phyloP scores from a whole-genome alignment of 2,113 vertebrate genomes.

The Melanotaenia duboulayi region DNA sequence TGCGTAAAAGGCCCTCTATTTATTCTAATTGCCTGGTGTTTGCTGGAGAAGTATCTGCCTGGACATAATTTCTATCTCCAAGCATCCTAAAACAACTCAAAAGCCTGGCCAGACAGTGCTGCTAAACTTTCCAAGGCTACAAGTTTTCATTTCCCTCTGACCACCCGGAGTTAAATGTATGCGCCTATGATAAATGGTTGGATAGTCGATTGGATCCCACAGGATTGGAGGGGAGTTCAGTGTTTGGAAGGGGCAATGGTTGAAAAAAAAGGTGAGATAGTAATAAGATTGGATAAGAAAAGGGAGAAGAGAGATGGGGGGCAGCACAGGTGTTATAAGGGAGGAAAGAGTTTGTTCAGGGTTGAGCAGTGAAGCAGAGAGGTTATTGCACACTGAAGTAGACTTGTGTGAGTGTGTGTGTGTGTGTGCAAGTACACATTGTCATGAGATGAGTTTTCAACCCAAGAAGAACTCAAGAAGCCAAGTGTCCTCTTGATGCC shows the following conservation, averaged over 20 bases:
- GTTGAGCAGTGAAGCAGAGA: conserved; percentile 78
- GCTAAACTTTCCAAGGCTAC: neutral
- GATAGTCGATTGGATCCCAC: conserved; percentile 38
- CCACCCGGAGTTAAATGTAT: conserved; percentile 47
- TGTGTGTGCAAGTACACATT: conserved; percentile 26
- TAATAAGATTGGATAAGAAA: conserved; percentile 75
- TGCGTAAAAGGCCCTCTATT: no score
- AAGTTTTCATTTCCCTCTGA: conserved; percentile 41
- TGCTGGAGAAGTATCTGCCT: neutral
- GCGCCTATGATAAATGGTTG: conserved; percentile 52
- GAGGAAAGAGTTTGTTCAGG: conserved; percentile 72
- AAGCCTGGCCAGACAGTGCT: neutral
- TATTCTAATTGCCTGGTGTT: neutral
- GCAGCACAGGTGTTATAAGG: conserved; percentile 60
- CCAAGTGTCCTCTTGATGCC: conserved; percentile 47
- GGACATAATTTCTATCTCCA: neutral
- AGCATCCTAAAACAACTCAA: neutral
- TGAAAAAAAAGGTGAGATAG: conserved; percentile 71
- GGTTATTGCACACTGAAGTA: conserved; percentile 49
- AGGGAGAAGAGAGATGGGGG: conserved; percentile 55
- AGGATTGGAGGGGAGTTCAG: conserved; percentile 39
- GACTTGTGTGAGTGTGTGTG: conserved; percentile 33
- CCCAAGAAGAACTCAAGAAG: conserved; percentile 45
- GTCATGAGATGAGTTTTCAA: conserved; percentile 67
- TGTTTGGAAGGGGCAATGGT: conserved; percentile 33